Base-by-base conservation (phyloP, 1,140 invertebrate genomes). In the Drosophila arizonae region DNA sequence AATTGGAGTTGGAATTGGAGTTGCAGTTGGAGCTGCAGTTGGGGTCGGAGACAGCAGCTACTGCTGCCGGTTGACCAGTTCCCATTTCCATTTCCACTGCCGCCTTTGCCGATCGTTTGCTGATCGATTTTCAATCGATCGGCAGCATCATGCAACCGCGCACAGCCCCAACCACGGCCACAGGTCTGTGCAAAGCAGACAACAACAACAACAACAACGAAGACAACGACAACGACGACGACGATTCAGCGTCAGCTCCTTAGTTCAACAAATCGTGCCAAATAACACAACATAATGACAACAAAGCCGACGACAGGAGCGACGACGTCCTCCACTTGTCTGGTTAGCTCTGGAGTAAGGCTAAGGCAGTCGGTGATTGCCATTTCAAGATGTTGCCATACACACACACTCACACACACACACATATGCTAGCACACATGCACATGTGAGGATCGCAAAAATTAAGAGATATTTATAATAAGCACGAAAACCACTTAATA, bases 391-490 rank as follows among this genome's bases (percentile, higher is more conserved):
- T 90, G 78, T 86, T 76, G 75, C 72, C 51, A 56, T 13, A 26
- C 51, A 55, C 65, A 62, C 24, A 58, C 54, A 67, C 54, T 58
- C 21, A 70, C 58, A 60, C 39, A 41, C 57, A 51, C 54, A 41
- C 51, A 66, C 30, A 63, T 24, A 3, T 24, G 21, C 21, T 24
- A 24, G 43, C 60, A 63, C 21, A 70, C 58, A 60, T 30, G 33
- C 57, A 56, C 54, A 41, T 58, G 68, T 71, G 79, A 60, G 71
- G 71, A 73, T 79, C 70, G 78, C 78, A 76, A 89, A 90, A 90
- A 90, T 90, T 90, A 90, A 90, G 89, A 90, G 89, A 90, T 90
- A 90, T 90, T 90, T 90, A 90, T 90, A 90, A 90, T 86, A 90
- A 90, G 89, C 89, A 90, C 88, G 89, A 90, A 90, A 90, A 90